phyloP scores from a whole-genome alignment of 2,888 invertebrate genomes.

The Caenorhabditis japonica region DNA sequence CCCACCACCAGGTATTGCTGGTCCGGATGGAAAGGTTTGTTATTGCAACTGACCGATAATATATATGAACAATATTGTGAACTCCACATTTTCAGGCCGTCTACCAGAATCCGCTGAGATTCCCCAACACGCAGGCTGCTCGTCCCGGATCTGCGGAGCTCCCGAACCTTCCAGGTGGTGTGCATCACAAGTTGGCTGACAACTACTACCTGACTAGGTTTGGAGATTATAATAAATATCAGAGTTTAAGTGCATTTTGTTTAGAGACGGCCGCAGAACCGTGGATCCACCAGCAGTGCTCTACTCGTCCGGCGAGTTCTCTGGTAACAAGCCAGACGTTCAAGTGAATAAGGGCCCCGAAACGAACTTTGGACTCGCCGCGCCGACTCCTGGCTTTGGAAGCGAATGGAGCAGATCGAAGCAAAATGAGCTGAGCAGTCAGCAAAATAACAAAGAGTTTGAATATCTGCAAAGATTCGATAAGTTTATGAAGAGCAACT shows the following conservation, averaged over 20 bases:
- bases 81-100: slow-evolving; percentile 49
- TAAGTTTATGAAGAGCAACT: slow-evolving; percentile 59
- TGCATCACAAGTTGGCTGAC: slow-evolving; percentile 84
- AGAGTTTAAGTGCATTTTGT: too few relatives aligned
- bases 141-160: slow-evolving; percentile 87
- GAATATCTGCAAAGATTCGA: slow-evolving; percentile 65
- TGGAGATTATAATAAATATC: too few relatives aligned
- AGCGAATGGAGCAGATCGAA: slow-evolving; percentile 67
- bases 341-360: slow-evolving; percentile 68
- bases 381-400: slow-evolving; percentile 76
- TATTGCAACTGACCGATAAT: slow-evolving; percentile 1
- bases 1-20: slow-evolving; percentile 70
- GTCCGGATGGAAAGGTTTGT: slow-evolving; percentile 70
- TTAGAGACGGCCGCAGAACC: slow-evolving; percentile 86
- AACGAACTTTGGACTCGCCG: slow-evolving; percentile 72
- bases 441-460: slow-evolving; percentile 62
- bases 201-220: slow-evolving; percentile 85
- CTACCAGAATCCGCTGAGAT: slow-evolving; percentile 71
- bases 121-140: slow-evolving; percentile 73
- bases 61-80: neutral
- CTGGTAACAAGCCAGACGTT: slow-evolving; percentile 33
- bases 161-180: slow-evolving; percentile 82
- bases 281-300: slow-evolving; percentile 82
- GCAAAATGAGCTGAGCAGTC: slow-evolving; percentile 49
- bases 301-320: slow-evolving; percentile 58